Evolutionary conservation across 2,888 invertebrate genomes (phyloP).

Genomic region (Agrotis puta): DNA sequence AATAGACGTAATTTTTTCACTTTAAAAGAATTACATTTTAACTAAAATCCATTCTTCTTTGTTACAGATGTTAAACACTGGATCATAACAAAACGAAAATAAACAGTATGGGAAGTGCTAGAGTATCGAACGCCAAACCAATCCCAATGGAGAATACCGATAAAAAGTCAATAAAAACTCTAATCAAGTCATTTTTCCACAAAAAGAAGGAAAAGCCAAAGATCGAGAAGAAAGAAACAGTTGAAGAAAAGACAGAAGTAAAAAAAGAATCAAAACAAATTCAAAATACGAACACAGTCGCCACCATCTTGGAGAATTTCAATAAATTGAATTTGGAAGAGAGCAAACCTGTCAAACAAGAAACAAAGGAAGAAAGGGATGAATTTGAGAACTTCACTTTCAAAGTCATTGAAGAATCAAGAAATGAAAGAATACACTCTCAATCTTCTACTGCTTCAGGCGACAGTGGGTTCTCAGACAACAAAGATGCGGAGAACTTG

Average conservation of each 20-base stretch:
- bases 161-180: slow-evolving; percentile 75
- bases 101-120: slow-evolving; percentile 80
- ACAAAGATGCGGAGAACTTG: slow-evolving; percentile 53
- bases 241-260: slow-evolving; percentile 18
- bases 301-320: slow-evolving; percentile 71
- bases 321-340: slow-evolving; percentile 64
- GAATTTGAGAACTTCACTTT: slow-evolving; percentile 77
- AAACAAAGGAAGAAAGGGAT: slow-evolving; percentile 75
- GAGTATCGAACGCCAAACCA: slow-evolving; percentile 69
- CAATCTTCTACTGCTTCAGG: slow-evolving; percentile 75
- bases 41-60: slow-evolving; percentile 19
- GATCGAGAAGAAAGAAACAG: slow-evolving; percentile 46
- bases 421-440: slow-evolving; percentile 75
- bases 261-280: slow-evolving; percentile 33
- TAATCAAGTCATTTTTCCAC: slow-evolving; percentile 63
- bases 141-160: slow-evolving; percentile 77
- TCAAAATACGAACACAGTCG: slow-evolving; percentile 60
- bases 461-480: slow-evolving; percentile 83
- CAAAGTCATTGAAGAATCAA: slow-evolving; percentile 75
- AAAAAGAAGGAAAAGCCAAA: slow-evolving; percentile 72
- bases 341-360: slow-evolving; percentile 42
- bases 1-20: no score
- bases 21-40: no score
- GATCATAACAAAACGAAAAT: slow-evolving; percentile 17
- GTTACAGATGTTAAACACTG: slow-evolving; percentile 58